Base-by-base conservation (phyloP, 2,888 invertebrate species). In the Pheosia gnoma region DNA sequence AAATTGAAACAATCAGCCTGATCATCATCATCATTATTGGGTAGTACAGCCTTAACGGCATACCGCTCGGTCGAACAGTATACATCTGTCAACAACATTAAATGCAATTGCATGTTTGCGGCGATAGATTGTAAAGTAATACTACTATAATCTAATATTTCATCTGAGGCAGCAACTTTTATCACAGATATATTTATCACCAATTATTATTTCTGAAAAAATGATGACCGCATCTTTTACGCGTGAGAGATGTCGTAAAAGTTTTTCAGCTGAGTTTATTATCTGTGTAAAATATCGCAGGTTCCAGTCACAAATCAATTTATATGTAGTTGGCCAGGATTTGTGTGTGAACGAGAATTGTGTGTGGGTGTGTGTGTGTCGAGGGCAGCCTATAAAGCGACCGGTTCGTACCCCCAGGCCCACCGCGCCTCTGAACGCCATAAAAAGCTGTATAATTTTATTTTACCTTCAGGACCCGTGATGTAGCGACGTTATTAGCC, bases 401-500 rank as follows among this genome's bases (percentile, higher is more conserved):
- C 72, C 63, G 57, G 60, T 72, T 71, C 65, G 62, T 74, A 70
- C 74, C 77, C 81, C 52, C 51, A 72, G 75, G 80, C 71, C 68
- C 63, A 59, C 71, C 71, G 71, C 67, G 69, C 74, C 71, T 74
- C 68, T 65, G 62, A 70, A 68, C 62, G 74, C 80, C 74, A 80
- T 82, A 82, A 82, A 82, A 82, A 78, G 78, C 72, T 75, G 76
- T 81, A 77, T 80, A 80, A 74, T 81, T 80, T 83, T 81, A 79
- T 82, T 78, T 80, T 73, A 68, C 78, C 78, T 75, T 62, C 63
- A 75, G 73, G 78, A 75, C 66, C 64, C 70, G 71, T 80, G 73
- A 77, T 74, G 69, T 72, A 78, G 73, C 65, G 70, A 64, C 61
- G 70, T 74, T 72, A 80, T 83, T 79, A 79, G 74, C 74, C 61